A percentile compares a stretch with the other conserved stretches of the same genome.
Conservation (phyloP, 2,888 invertebrate genomes). For the Cheilosia variabilis region DNA sequence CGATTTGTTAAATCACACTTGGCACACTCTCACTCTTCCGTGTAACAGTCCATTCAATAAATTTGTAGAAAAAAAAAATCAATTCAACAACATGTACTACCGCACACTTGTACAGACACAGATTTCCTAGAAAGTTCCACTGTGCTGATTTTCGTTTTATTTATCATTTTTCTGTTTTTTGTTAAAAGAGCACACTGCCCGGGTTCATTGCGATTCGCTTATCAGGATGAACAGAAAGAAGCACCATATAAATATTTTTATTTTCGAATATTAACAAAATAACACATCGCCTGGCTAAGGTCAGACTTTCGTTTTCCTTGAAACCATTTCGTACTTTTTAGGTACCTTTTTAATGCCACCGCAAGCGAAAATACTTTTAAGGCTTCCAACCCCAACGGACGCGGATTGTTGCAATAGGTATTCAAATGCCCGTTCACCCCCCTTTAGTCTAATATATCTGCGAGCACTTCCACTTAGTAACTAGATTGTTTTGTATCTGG, state of each 20-base stretch:
- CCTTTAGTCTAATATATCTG: constrained; percentile 22
- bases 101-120: background rate
- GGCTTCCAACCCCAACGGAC: constrained; percentile 47
- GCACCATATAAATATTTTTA: background rate
- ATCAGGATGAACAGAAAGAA: constrained; percentile 51
- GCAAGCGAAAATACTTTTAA: constrained; percentile 36
- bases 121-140: constrained; percentile 44
- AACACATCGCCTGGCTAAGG: constrained; percentile 39
- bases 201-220: constrained; percentile 46
- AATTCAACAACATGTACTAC: background rate
- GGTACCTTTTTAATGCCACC: background rate
- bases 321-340: constrained; percentile 4
- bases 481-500: constrained; percentile 43
- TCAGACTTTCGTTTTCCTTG: constrained; percentile 60
- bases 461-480: constrained; percentile 63
- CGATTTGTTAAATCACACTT: background rate
- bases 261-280: background rate
- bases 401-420: background rate
- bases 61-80: background rate
- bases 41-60: background rate
- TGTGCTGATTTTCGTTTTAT: constrained; percentile 25
- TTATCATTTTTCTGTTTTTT: constrained; percentile 1
- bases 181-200: background rate
- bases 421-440: constrained; percentile 45
- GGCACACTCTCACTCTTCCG: background rate